Evolutionary conservation across 2,888 invertebrate species (phyloP).

Genomic region (Prenolepis imparis): DNA sequence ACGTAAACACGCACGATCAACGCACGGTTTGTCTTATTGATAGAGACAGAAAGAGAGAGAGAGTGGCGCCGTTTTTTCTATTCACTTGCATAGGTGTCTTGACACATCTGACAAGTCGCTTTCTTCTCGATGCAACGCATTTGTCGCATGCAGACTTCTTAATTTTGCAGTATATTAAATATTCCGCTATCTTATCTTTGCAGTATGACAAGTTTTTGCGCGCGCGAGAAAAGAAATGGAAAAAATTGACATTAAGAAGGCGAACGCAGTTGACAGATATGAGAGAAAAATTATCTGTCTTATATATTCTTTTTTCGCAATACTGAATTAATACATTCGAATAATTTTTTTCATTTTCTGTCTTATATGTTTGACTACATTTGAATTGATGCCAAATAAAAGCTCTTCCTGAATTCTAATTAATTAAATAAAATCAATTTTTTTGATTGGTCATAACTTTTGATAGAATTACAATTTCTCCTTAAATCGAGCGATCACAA

Average conservation of each 20-base stretch:
- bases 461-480: neutral
- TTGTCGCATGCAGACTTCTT: neutral
- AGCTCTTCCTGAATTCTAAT: neutral
- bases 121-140: neutral
- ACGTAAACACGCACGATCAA: constrained; percentile 30
- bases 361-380: neutral
- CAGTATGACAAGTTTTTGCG: neutral
- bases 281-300: neutral
- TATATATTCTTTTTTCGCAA: neutral
- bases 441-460: neutral
- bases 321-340: neutral
- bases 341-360: neutral
- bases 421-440: neutral
- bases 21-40: neutral
- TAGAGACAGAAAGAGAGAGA: neutral
- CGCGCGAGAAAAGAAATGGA: neutral
- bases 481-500: neutral
- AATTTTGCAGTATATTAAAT: neutral
- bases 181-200: neutral
- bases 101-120: neutral
- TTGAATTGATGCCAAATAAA: neutral
- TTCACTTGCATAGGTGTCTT: neutral
- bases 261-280: neutral
- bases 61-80: constrained; percentile 1
- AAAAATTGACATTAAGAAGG: neutral